A percentile compares a stretch with the other conserved stretches of the same genome.
Evolutionary conservation across 2,797 vertebrate genomes (phyloP).

Genomic region (Eulemur mongoz): DNA sequence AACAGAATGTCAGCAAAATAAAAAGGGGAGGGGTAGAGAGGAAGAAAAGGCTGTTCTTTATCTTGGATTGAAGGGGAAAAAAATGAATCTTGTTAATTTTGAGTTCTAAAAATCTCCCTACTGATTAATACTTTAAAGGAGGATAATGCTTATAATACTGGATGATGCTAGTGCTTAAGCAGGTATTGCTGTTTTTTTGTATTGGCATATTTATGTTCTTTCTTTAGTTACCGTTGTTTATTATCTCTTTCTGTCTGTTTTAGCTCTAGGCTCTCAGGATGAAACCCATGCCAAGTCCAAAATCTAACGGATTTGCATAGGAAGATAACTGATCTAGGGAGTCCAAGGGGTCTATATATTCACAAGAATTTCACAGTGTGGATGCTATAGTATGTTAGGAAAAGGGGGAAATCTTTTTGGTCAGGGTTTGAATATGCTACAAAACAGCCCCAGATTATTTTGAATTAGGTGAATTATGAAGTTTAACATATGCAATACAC

Average conservation of each 20-base stretch:
- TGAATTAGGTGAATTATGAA: not conserved
- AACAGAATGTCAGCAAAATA: not conserved
- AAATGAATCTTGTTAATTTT: not conserved
- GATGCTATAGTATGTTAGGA: not conserved
- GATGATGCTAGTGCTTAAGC: not conserved
- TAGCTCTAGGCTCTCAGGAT: not conserved
- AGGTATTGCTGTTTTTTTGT: not conserved
- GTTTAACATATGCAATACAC: not conserved
- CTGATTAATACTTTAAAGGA: constrained; percentile 15
- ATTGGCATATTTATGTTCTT: not conserved
- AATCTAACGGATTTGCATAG: not conserved
- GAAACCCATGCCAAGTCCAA: not conserved
- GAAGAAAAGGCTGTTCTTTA: not conserved
- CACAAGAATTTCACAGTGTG: not conserved
- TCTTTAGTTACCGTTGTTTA: constrained; percentile 2
- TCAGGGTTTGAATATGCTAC: not conserved
- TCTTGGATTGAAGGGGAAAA: not conserved
- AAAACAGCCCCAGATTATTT: not conserved
- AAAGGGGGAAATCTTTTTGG: not conserved
- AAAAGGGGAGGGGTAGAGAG: not conserved
- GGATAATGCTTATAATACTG: not conserved
- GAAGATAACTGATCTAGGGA: not conserved
- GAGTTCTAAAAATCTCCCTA: not conserved
- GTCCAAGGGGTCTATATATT: not conserved
- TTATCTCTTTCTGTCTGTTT: not conserved